These are phyloP conservation scores for Epizoanthus ramosus DNA, from an alignment of 92 coral and sea anemone species.

Conservation along the genomic window DNA sequence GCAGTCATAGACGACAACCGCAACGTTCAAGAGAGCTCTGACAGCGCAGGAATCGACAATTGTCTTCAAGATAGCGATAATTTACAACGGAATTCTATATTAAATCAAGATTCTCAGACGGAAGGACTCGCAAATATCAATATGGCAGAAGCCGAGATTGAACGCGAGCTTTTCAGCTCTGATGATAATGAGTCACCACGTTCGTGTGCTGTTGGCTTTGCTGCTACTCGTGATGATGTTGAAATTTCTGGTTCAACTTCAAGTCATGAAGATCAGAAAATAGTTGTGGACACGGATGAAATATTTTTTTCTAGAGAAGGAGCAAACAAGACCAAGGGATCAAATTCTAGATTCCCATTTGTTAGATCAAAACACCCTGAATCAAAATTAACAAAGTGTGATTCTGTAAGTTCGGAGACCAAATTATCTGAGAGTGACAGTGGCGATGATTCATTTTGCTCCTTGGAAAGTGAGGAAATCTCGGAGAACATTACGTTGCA, in stretches of 20 bases:
- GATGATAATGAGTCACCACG: not conserved
- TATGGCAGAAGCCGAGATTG: not conserved
- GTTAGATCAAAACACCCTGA: slow-evolving; percentile 6
- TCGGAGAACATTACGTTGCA: not conserved
- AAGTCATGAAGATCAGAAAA: not conserved
- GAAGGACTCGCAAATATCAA: not conserved
- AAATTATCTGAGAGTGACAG: not conserved
- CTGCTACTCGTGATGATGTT: not conserved
- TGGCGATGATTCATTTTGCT: slow-evolving; percentile 30
- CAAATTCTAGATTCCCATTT: not conserved
- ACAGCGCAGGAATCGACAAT: not conserved
- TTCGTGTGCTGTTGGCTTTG: not conserved
- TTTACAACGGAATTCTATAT: not conserved
- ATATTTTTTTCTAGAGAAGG: not conserved
- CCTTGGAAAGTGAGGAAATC: slow-evolving; percentile 11
- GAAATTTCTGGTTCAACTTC: not conserved
- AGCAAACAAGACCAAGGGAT: not conserved
- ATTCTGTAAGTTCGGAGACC: not conserved
- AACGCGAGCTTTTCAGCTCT: not conserved
- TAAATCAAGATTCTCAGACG: not conserved
- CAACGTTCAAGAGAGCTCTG: not conserved
- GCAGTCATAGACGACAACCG: not conserved
- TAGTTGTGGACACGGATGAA: not conserved
- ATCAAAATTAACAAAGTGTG: not conserved
- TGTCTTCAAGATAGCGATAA: not conserved